Evolutionary conservation across 2,888 invertebrate species (phyloP), one percentile per base, ranked within the genome.

Genomic region (Amblyteles armatorius): DNA sequence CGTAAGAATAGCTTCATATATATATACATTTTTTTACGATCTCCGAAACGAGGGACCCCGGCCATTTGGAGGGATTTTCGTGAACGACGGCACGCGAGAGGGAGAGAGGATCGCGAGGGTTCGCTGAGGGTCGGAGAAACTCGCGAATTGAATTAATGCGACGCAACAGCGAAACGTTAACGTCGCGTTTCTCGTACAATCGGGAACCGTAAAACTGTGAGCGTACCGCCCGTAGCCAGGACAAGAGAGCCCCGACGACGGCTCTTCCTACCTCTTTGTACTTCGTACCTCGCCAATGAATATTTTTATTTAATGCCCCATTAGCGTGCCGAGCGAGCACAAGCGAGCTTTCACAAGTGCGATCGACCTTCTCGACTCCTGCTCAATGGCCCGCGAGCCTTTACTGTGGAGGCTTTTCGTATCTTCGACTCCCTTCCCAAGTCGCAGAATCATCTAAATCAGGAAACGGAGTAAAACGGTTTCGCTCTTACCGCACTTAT

Each of bases 291-390:
- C 85, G 87, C 89, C 91, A 91, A 91, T 90, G 91, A 91, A 91
- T 91, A 91, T 91, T 91, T 91, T 91, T 89, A 91, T 91, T 90
- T 91, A 89, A 90, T 90, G 88, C 90, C 86, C 90, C 90, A 90
- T 91, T 91, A 91, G 88, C 83, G 88, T 71, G 71, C 26, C 72
- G 63, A 79, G 73, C 72, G 68, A 77, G 69, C 78, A 57, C 77
- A 19, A 57, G 57, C 67, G 60, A 67, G 69, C 60, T 85, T 79
- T 79, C 67, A 65, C 82, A 40, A 82, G 74, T 79, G 57, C 65
- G 82, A 65, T 76, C 74, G 65, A 76, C 63, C 63, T 57, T 44
- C 84, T 26, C 67, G 44, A 68, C 57, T 60, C 71, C 13, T 52
- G 33, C 40, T 63, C 65, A 26, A 60, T 6, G 50, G 48, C 33